phyloP scores from a whole-genome alignment of 2,113 vertebrate species.

The Sisor rabdophorus region DNA sequence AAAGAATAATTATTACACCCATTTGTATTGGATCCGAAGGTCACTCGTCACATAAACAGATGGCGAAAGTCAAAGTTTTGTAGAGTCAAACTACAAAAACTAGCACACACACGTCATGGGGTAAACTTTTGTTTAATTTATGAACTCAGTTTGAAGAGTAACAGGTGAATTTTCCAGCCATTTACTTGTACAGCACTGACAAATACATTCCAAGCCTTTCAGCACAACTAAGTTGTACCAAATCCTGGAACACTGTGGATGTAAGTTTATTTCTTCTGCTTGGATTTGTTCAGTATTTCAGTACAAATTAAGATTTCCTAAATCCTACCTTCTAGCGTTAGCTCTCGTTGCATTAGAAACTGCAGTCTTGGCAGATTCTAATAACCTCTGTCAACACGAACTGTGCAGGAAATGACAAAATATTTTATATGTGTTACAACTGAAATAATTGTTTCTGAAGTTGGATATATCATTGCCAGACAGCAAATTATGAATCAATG shows the following conservation, averaged over 20 bases:
- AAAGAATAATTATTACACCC: no score
- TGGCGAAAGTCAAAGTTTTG: not conserved
- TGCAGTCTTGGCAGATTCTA: not conserved
- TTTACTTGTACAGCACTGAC: conserved; percentile 29
- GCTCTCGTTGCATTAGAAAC: conserved; percentile 13
- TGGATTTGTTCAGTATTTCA: not conserved
- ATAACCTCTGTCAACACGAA: conserved; percentile 2
- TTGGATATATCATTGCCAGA: conserved; percentile 61
- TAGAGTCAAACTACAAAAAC: not conserved
- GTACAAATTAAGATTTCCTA: not conserved
- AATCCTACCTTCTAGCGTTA: conserved; percentile 3
- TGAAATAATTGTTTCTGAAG: conserved; percentile 21
- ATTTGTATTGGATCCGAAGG: not conserved
- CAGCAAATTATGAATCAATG: conserved; percentile 64
- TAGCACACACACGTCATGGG: not conserved
- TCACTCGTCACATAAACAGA: not conserved
- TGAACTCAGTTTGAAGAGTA: conserved; percentile 20
- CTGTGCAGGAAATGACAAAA: not conserved
- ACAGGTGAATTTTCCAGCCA: conserved; percentile 46
- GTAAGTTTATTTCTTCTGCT: not conserved
- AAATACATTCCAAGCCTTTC: conserved; percentile 25
- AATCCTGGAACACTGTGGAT: conserved; percentile 14
- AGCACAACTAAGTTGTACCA: conserved; percentile 1
- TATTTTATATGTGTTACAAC: conserved; percentile 5
- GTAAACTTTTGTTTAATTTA: conserved; percentile 11